Conservation (phyloP, 2,113 vertebrate species). For the Bubo scandiacus region DNA sequence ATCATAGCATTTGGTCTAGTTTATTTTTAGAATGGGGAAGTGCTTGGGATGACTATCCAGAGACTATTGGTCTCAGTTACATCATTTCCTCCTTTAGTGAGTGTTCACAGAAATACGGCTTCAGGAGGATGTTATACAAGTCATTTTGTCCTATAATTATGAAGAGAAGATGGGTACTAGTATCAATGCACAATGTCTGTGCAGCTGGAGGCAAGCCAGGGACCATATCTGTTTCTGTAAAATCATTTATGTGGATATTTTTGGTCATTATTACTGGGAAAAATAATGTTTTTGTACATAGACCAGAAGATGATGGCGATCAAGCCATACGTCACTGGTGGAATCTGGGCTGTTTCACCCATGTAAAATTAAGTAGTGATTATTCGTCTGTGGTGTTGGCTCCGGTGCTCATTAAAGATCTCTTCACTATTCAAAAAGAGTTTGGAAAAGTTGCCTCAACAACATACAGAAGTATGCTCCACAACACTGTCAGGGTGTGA, state of each 20-base stretch:
- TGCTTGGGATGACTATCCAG: neutral
- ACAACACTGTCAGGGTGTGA: neutral
- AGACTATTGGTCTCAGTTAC: neutral
- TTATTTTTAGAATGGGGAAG: slow-evolving; percentile 33
- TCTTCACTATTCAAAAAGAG: neutral
- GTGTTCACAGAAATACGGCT: neutral
- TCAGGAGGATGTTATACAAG: neutral
- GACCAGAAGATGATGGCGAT: neutral
- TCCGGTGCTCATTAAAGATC: neutral
- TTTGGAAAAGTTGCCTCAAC: neutral
- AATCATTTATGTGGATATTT: neutral
- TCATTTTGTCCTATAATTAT: slow-evolving; percentile 3
- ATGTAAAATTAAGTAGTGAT: neutral
- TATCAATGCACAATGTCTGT: neutral
- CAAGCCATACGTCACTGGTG: neutral
- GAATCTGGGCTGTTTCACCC: neutral
- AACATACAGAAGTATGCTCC: neutral
- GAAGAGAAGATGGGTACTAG: neutral
- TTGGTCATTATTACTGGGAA: neutral
- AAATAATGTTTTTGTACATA: neutral
- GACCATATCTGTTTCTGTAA: neutral
- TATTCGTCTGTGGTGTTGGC: neutral
- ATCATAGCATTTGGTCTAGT: neutral
- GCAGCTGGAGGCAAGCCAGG: neutral
- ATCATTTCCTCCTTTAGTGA: neutral